Evolutionary conservation across 1,140 invertebrate genomes (phyloP).

Genomic region (Meloidogyne floridensis): DNA sequence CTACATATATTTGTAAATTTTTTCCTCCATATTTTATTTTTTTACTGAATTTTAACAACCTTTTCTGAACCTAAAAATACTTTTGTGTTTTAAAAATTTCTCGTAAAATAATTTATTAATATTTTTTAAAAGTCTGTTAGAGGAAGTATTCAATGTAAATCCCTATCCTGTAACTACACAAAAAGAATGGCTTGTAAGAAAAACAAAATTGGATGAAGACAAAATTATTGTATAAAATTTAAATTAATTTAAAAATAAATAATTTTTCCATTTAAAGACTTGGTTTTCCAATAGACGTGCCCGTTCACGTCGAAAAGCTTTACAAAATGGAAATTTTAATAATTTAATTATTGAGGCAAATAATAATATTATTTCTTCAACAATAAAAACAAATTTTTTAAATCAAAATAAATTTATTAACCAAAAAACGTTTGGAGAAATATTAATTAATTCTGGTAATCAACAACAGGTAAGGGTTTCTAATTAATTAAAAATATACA

Average conservation of each 20-base stretch:
- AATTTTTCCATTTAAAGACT: constrained; percentile 6
- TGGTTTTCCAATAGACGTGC: constrained; percentile 39
- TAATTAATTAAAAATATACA: not conserved
- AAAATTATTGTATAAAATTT: constrained; percentile 32
- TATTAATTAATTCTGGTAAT: not conserved
- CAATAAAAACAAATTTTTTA: not conserved
- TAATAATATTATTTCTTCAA: not conserved
- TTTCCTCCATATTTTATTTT: too few relatives aligned
- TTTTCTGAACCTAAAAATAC: not conserved
- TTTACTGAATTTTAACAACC: too few relatives aligned
- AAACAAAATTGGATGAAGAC: constrained; percentile 33
- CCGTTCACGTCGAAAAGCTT: constrained; percentile 27
- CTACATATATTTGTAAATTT: too few relatives aligned
- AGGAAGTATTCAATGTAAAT: constrained; percentile 3
- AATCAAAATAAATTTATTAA: not conserved
- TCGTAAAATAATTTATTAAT: not conserved
- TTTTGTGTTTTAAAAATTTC: not conserved
- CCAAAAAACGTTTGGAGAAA: not conserved
- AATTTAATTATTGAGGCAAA: not conserved
- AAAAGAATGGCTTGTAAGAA: constrained; percentile 28
- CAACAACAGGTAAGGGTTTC: not conserved
- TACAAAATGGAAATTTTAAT: constrained; percentile 16
- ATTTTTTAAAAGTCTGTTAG: constrained; percentile 15
- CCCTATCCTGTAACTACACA: constrained; percentile 20
- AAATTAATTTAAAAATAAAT: not conserved